Evolutionary conservation across 2,888 invertebrate species (phyloP), one percentile per base, ranked within the genome.

Genomic region (Scotopteryx bipunctaria): DNA sequence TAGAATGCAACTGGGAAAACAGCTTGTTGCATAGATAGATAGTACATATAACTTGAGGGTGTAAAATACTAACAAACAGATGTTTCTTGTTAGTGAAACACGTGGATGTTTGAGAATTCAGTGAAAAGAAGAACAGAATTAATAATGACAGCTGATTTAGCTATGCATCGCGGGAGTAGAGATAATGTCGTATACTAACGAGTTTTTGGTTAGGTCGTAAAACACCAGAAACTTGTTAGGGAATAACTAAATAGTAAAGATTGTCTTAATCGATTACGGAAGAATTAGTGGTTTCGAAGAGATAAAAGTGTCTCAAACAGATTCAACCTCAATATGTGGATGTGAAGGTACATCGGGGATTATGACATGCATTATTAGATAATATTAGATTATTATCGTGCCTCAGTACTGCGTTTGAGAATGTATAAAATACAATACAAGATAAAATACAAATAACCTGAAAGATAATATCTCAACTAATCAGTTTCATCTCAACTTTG

Each of bases 91-190:
- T n/a, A 25, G 9, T 25, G 3, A 9, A 8, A 25, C 6, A 6
- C n/a, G 25, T 25, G 63, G 62, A 44, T 55, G 60, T 64, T 55
- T 57, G 54, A 55, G 55, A 57, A 58, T 56, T 57, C 40, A 57
- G 55, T 32, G 55, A 59, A 61, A 64, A 59, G 50, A 55, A 58
- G 54, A 68, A 69, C 60, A 61, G 67, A 69, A 73, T 72, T 70
- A 73, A 71, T 75, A 66, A 72, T 71, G 59, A 54, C 67, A 68
- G 67, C 70, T 72, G 70, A 76, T 74, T 76, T 75, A 73, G 67
- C 72, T 74, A 71, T 71, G 69, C 67, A 62, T 62, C 65, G 64
- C 60, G 55, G 68, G 61, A 69, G 66, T 51, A 57, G 63, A 70
- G 70, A 72, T 63, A 73, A 67, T 62, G 53, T 65, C 66, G 55